Evolutionary conservation across 2,888 invertebrate genomes (phyloP), one percentile per base, ranked within the genome.

Genomic region (Tipula helvola): DNA sequence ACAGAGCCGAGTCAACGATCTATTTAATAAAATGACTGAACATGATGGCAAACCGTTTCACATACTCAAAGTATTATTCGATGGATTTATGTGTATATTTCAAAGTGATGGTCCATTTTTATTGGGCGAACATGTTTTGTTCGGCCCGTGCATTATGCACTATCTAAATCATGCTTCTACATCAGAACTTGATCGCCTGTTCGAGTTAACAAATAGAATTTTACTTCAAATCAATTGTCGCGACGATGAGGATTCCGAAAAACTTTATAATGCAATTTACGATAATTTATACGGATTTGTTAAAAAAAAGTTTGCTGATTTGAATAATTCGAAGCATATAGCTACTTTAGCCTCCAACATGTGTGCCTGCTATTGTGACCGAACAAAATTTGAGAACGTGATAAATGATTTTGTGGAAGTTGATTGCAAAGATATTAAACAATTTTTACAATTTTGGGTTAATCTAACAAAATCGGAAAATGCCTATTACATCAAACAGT

Each of bases 101-200:
- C 88, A 90, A 85, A 88, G 89, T 42, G 88, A 90, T 0, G 89
- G 90, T 41, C 89, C 89, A 36, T 91, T 90, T 36, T 88, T 88
- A 4, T 89, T 89, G 7, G 91, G 91, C 12, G 91, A 91, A 88
- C 89, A 90, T 83, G 87, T 90, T 18, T 87, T 91, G 5, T 88
- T 91, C 71, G 89, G 89, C 89, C 88, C 90, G 2, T 92, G 91
- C 91, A 88, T 92, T n/a, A 88, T 90, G 0, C 90, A 90, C 86
- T 91, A 90, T 87, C 87, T 92, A 5, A 89, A 90, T 86, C 88
- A 89, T 28, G 90, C 91, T 47, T 89, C 89, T 0, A 89, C 89
- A 12, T 89, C 89, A 0, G 90, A 91, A 71, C 91, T 91, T 87
- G 91, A 91, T 39, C 90, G 91, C 3, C 88, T 90, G 91, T 86